These are phyloP conservation scores for Drosophila dunni DNA, from an alignment of 1,140 invertebrate species.

Conservation along the genomic window DNA sequence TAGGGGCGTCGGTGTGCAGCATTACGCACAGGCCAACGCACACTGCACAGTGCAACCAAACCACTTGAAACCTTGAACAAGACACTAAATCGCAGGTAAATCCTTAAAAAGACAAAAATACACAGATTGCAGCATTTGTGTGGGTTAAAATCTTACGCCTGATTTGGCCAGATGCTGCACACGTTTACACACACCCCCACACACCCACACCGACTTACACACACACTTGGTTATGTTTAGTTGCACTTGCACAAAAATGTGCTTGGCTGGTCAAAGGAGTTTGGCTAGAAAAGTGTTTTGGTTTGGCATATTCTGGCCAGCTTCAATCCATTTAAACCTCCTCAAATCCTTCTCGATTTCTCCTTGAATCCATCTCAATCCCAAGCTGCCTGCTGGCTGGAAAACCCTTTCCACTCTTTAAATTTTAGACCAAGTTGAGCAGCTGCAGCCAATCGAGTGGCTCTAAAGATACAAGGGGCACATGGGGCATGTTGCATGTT, in stretches of 20 bases:
- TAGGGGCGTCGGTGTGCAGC: background rate
- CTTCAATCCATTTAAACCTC: background rate
- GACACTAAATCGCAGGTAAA: conserved; percentile 38
- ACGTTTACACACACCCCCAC: conserved; percentile 3
- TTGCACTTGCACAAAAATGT: conserved; percentile 66
- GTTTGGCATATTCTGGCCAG: background rate
- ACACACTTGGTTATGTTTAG: conserved; percentile 16
- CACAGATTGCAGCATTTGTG: conserved; percentile 18
- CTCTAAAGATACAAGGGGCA: conserved; percentile 46
- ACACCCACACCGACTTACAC: conserved; percentile 1
- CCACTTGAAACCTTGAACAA: conserved; percentile 9
- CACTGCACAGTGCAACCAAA: conserved; percentile 49
- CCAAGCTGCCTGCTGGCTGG: background rate
- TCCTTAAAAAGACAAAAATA: conserved; percentile 48
- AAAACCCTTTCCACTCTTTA: background rate
- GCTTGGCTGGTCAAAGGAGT: conserved; percentile 76
- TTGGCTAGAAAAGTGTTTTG: conserved; percentile 8
- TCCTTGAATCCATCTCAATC: background rate
- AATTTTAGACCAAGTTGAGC: conserved; percentile 20
- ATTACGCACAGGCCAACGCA: conserved; percentile 80
- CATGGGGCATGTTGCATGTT: conserved; percentile 46
- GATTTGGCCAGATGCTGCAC: conserved; percentile 61
- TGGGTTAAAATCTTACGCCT: conserved; percentile 67
- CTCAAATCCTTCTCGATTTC: conserved; percentile 2
- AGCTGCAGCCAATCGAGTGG: conserved; percentile 69